phyloP scores from a whole-genome alignment of 2,888 invertebrate genomes.

The Athetis lepigone region DNA sequence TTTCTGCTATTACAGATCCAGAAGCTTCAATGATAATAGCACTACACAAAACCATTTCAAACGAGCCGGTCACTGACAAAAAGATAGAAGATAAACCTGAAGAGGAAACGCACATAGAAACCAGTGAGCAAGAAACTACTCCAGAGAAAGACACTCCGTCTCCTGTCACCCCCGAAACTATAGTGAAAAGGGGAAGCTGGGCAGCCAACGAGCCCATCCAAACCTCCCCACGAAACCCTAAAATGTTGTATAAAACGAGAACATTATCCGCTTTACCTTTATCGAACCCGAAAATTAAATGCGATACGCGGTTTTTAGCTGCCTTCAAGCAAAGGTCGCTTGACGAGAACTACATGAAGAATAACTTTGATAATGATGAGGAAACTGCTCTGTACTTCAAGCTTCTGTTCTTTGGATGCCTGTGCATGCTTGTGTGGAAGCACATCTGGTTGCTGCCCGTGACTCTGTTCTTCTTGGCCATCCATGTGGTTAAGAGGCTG shows the following conservation, averaged over 20 bases:
- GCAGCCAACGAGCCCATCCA: conserved; percentile 74
- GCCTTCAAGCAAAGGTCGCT: conserved; percentile 84
- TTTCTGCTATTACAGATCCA: conserved; percentile 76
- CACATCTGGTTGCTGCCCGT: conserved; percentile 95
- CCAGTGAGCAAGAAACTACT: conserved; percentile 78
- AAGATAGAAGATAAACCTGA: conserved; percentile 72
- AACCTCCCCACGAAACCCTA: conserved; percentile 82
- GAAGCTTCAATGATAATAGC: conserved; percentile 81
- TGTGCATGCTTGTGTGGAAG: conserved; percentile 96
- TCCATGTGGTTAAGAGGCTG: conserved; percentile 91
- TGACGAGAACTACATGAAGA: conserved; percentile 85
- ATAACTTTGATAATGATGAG: conserved; percentile 85
- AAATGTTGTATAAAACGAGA: conserved; percentile 85
- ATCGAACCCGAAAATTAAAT: conserved; percentile 77
- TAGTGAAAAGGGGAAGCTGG: conserved; percentile 79
- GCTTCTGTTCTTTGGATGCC: conserved; percentile 94
- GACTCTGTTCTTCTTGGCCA: conserved; percentile 94
- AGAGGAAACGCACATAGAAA: conserved; percentile 71
- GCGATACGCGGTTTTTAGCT: conserved; percentile 81
- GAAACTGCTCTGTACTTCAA: conserved; percentile 94
- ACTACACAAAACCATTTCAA: conserved; percentile 76
- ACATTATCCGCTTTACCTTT: conserved; percentile 86
- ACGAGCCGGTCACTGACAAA: conserved; percentile 65
- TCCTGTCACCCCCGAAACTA: conserved; percentile 77
- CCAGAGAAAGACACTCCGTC: conserved; percentile 81